Base-by-base conservation (phyloP, 2,797 vertebrate genomes). In the Limnodromus scolopaceus region DNA sequence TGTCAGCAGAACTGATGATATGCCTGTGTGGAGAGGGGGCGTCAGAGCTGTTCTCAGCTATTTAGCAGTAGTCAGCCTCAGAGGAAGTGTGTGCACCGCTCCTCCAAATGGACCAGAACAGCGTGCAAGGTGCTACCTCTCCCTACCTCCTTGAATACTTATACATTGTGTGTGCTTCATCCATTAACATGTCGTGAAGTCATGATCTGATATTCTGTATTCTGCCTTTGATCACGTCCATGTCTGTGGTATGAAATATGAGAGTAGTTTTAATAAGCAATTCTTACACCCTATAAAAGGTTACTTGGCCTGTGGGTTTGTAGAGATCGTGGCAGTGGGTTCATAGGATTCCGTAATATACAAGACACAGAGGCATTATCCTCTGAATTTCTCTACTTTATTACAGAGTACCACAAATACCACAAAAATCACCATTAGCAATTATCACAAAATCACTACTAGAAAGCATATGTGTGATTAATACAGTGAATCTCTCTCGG, bases 321-420 rank as follows among this genome's bases (percentile, higher is more conserved):
- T 74, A 48, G 53, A 45, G 43, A 18, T 77, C 2, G 3, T 2
- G 4, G n/a, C 36, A 1, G 0, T 48, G 25, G 5, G 15, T 74
- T 86, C 5, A 0, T 16, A 69, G 28, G 41, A 39, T 84, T 69
- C 54, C 43, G 24, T 53, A 81, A 84, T 27, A n/a, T 12, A 24
- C 7, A 45, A 57, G 12, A 55, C 18, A n/a, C 0, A 2, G 23
- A 80, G 9, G 41, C 12, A 72, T 85, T 76, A 12, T 69, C 34
- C 1, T 71, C 24, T 64, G 25, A 45, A 36, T 71, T 61, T 66
- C 48, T 86, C 36, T 57, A 13, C 16, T 25, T 45, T 23, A 20
- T 36, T 49, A 18, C 18, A 39, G 55, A 53, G 61, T 38, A 51
- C 18, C 36, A 60, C 15, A 75, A 78, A 75, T 77, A 34, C 34